These are phyloP conservation scores for Resseliella maxima DNA, from an alignment of 2,888 invertebrate genomes.

Conservation along the genomic window DNA sequence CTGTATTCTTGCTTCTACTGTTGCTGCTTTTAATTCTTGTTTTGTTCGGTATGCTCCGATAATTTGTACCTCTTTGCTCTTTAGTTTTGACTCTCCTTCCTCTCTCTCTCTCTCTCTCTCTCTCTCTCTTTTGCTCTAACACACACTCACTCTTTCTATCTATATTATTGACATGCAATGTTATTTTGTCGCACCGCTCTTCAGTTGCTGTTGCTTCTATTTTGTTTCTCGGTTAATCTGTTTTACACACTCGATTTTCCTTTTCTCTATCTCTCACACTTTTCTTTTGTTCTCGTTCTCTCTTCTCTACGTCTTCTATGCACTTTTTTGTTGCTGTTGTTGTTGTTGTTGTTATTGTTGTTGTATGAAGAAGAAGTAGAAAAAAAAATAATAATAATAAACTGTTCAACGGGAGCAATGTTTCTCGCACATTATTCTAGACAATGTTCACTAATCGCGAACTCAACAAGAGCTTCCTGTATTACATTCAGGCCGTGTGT, in stretches of 20 bases:
- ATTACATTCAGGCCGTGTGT: neutral
- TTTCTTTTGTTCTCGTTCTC: neutral
- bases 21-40: neutral
- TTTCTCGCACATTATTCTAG: conserved; percentile 45
- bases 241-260: too few species aligned
- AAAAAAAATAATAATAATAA: too few species aligned
- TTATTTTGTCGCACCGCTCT: neutral
- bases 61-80: neutral
- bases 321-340: neutral
- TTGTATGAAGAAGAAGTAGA: too few species aligned
- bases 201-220: too few species aligned
- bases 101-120: neutral
- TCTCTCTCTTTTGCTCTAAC: neutral
- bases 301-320: neutral
- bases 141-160: neutral
- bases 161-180: neutral
- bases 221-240: too few species aligned
- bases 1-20: neutral
- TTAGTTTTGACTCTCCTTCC: neutral
- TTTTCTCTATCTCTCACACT: too few species aligned
- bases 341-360: neutral
- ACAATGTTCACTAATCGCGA: conserved; percentile 20
- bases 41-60: neutral
- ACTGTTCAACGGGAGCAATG: conserved; percentile 42
- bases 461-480: conserved; percentile 46